A percentile compares a stretch with the other conserved stretches of the same genome.
phyloP scores from a whole-genome alignment of 92 coral and sea anemone genomes.

The Muricea muricata region DNA sequence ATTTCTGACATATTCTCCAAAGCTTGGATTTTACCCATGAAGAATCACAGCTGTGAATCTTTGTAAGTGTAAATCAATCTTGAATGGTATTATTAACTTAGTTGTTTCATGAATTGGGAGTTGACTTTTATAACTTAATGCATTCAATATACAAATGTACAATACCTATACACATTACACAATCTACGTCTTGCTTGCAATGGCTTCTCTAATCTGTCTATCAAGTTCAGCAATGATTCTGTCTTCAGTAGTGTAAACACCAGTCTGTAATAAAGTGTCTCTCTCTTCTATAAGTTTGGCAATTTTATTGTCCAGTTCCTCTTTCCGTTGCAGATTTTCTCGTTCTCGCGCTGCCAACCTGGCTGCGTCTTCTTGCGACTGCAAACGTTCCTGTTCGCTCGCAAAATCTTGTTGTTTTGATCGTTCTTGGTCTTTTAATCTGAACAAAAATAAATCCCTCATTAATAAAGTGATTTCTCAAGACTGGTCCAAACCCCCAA shows the following conservation, averaged over 20 bases:
- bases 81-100: too few species aligned
- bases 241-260: constrained; percentile 94
- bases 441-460: background rate
- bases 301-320: constrained; percentile 82
- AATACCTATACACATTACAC: too few species aligned
- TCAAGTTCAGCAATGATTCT: constrained; percentile 94
- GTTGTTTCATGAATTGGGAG: too few species aligned
- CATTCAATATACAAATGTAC: too few species aligned
- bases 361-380: constrained; percentile 30
- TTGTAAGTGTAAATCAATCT: too few species aligned
- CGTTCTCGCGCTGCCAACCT: constrained; percentile 35
- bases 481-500: too few species aligned
- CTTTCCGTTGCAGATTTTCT: constrained; percentile 41
- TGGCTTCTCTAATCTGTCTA: constrained; percentile 91
- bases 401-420: constrained; percentile 24
- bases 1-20: too few species aligned
- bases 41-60: too few species aligned
- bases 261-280: constrained; percentile 92
- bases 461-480: too few species aligned
- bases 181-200: constrained; percentile 81
- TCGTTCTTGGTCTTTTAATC: constrained; percentile 44
- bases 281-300: constrained; percentile 94
- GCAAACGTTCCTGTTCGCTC: constrained; percentile 18
- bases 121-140: too few species aligned
- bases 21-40: too few species aligned